Conservation (phyloP, 2,113 vertebrate genomes). For the Uropsilus gracilis region DNA sequence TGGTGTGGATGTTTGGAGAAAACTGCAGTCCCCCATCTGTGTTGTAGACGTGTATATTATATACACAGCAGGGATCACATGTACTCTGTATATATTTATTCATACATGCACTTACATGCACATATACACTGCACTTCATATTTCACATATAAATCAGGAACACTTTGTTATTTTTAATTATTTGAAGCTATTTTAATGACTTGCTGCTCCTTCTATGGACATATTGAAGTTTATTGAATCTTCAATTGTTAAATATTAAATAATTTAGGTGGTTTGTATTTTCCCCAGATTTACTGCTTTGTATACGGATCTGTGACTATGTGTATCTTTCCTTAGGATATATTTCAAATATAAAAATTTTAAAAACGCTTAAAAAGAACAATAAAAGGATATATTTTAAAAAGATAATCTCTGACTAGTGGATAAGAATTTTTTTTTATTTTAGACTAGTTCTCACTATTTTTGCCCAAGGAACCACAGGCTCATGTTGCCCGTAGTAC, state of each 20-base stretch:
- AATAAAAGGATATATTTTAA: not conserved
- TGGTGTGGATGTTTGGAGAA: not conserved
- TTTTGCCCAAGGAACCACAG: no score
- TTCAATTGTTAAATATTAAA: not conserved
- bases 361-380: no score
- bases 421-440: no score
- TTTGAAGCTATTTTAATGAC: not conserved
- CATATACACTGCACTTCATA: not conserved
- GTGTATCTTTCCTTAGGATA: not conserved
- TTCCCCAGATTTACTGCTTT: not conserved
- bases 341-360: no score
- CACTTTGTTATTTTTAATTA: not conserved
- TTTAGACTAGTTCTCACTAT: no score
- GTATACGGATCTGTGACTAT: not conserved
- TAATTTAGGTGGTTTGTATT: not conserved
- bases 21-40: fast-evolving
- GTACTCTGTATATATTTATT: not conserved
- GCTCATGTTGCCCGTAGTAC: no score
- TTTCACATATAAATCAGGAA: not conserved
- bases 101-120: no score
- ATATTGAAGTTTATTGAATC: not conserved
- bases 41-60: not conserved
- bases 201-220: not conserved
- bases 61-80: not conserved
- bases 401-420: not conserved